phyloP scores from a whole-genome alignment of 2,113 vertebrate species.

The Octodon degus region DNA sequence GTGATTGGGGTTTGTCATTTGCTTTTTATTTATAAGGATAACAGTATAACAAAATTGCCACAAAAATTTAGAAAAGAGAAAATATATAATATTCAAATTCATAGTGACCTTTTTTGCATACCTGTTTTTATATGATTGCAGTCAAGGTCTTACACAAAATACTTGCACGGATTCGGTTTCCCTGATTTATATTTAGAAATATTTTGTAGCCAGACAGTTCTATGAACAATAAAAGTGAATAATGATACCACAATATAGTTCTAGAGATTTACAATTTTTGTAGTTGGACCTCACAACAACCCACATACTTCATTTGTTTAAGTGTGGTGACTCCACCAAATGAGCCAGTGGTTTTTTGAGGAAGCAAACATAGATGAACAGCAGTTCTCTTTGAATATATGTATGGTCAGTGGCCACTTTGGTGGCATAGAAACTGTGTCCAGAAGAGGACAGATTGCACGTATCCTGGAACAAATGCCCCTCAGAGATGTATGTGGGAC shows the following conservation, averaged over 20 bases:
- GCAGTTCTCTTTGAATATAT: background rate
- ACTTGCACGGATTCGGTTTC: background rate
- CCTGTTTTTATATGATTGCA: conserved; percentile 7
- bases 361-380: background rate
- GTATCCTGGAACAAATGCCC: background rate
- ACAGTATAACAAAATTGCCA: background rate
- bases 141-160: background rate
- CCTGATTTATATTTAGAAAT: background rate
- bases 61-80: conserved; percentile 30
- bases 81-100: background rate
- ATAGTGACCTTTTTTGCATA: background rate
- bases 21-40: conserved; percentile 30
- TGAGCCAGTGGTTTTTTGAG: background rate
- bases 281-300: background rate
- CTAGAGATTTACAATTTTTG: background rate
- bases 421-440: background rate
- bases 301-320: background rate
- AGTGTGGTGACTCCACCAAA: background rate
- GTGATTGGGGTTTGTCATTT: background rate
- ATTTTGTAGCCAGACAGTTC: background rate
- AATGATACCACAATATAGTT: background rate
- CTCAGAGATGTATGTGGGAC: background rate
- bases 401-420: background rate
- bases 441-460: background rate
- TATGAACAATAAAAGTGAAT: conserved; percentile 13